Evolutionary conservation across 2,797 vertebrate species (phyloP), one percentile per base, ranked within the genome.

Genomic region (Simalia tracyae): DNA sequence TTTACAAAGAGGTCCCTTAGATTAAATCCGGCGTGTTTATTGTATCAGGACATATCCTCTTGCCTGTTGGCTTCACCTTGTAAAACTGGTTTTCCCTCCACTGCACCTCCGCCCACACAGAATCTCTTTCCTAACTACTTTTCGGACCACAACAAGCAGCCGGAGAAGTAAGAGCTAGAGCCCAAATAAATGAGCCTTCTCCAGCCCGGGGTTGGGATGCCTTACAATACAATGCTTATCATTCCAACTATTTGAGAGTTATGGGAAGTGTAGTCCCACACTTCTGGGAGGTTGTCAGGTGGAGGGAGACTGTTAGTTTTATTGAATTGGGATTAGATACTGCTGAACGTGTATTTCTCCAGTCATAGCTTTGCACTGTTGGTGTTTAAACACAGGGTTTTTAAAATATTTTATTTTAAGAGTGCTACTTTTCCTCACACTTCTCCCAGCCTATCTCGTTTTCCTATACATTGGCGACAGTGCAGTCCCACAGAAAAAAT

Each of bases 1-100:
- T 89, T 54, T n/a, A n/a, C 14, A n/a, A 7, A 92, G 22, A 85
- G 24, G 24, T 17, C 15, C 72, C 88, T 68, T 9, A 89, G 46
- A 89, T 64, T 26, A 88, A 66, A 57, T 1, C 26, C n/a, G 4
- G 2, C 0, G 3, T 26, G n/a, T 72, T 76, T 90, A 50, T 36
- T 10, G 57, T 56, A 54, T 60, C 46, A 61, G 24, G 57, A 81
- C 87, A 9, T n/a, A 57, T 59, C 89, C 68, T 76, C 85, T 89
- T n/a, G 60, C 63, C 87, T 84, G 54, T 87, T 50, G 76, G n/a
- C 42, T 88, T 64, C 86, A 64, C 42, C 92, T 90, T 64, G 92
- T 17, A 63, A 64, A 90, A 92, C 89, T 84, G 89, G 85, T 92
- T 90, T 92, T n/a, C 85, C 84, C 84, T 54, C 57, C 31, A 7